Percentiles rank a stretch among this genome's conserved stretches.
Evolutionary conservation across 2,113 vertebrate species (phyloP).

Genomic region (Micronycteris hirsuta): DNA sequence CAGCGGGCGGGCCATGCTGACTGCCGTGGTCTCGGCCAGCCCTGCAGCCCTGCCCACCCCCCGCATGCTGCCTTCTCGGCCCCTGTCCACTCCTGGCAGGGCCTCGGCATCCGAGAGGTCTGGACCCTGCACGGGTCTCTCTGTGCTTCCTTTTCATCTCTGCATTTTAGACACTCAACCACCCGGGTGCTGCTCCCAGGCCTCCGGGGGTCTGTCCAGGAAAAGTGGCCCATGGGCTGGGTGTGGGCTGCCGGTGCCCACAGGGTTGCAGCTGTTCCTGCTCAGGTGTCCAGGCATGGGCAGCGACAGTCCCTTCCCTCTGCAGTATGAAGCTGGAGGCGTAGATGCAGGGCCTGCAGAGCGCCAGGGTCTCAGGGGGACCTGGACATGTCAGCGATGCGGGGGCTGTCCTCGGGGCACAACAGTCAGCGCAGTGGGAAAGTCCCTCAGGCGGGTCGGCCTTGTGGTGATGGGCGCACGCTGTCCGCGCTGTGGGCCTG

Average conservation of each 20-base stretch:
- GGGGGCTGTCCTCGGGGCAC: no score
- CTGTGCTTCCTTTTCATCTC: neutral
- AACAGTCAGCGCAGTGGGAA: no score
- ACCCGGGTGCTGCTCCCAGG: conserved; percentile 57
- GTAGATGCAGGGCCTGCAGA: neutral
- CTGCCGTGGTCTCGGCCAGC: no score
- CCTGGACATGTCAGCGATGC: neutral
- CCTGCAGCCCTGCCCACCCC: no score
- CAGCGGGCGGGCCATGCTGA: no score
- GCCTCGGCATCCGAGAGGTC: fast-evolving
- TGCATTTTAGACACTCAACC: neutral
- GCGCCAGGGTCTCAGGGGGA: neutral
- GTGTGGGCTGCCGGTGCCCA: neutral
- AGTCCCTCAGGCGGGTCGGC: no score
- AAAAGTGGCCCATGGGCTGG: conserved; percentile 55
- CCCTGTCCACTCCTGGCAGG: fast-evolving
- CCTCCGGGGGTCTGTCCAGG: conserved; percentile 68
- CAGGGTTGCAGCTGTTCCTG: conserved; percentile 77
- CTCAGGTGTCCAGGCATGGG: conserved; percentile 65
- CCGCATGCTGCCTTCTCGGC: fast-evolving
- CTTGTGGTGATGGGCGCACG: no score
- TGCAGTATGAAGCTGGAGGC: neutral
- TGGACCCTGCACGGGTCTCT: neutral
- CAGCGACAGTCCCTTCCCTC: neutral
- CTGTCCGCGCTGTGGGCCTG: no score